Evolutionary conservation across 1,140 invertebrate species (phyloP), one percentile per base, ranked within the genome.

Genomic region (Bombus consobrinus): DNA sequence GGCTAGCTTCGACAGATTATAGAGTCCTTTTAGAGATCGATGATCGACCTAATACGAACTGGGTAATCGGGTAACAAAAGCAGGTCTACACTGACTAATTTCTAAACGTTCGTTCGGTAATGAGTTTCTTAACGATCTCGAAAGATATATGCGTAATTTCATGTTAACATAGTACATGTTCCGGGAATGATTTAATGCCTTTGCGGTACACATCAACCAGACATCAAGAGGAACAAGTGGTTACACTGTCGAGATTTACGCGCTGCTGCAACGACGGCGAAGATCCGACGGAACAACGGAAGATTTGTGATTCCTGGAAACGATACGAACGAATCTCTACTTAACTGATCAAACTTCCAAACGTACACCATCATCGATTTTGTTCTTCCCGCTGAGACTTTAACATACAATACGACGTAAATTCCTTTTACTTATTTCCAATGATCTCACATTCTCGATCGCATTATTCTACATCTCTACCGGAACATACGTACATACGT

Each of bases 151-250:
- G 43, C 43, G 64, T 66, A 74, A 87, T 47, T 18, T 62, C 10
- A 34, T 25, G 57, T 72, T 84, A 77, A 74, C 59, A 47, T n/a
- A 37, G 59, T 39, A 74, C 72, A 13, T 28, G 25, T 57, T 77
- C 59, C 53, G 34, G 57, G 15, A 28, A 77, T 68, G 77, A 80
- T 88, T 88, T 77, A 83, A 83, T 25, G 64, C 53, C 57, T 76
- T 39, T 74, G 64, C 47, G 85, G 62, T 69, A 47, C 12, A 28
- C 57, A 37, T 10, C 4, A 22, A 75, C n/a, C 25, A n/a, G 22
- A n/a, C 53, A 53, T 34, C 13, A 22, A 32, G 9, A 68, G 41
- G 13, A 66, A 37, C 4, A 53, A 13, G 32, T 41, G 25, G 39
- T 25, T 34, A 28, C 25, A 37, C 18, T 15, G n/a, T 28, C 37